These are phyloP conservation scores for Heterocephalus glaber DNA, from an alignment of 2,113 vertebrate species.

Conservation along the genomic window DNA sequence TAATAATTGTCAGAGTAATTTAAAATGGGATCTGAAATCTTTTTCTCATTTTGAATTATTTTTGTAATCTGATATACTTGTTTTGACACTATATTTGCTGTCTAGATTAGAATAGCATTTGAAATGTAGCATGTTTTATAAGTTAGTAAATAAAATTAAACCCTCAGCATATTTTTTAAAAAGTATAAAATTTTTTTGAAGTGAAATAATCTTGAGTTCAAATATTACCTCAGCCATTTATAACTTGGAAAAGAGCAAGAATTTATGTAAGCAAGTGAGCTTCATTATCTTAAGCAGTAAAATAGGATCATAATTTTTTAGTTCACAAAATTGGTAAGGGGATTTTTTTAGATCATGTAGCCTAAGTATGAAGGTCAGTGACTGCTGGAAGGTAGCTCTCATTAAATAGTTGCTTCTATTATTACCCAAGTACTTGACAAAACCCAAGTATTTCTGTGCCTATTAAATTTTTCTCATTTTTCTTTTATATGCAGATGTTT, in stretches of 20 bases:
- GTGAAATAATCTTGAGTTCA: neutral
- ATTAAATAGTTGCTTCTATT: neutral
- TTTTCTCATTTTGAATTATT: conserved; percentile 3
- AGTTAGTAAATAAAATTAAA: conserved; percentile 13
- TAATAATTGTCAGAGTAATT: neutral
- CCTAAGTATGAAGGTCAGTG: neutral
- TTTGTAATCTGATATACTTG: neutral
- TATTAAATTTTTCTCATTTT: conserved; percentile 33
- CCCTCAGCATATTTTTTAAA: neutral
- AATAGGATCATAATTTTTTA: conserved; percentile 24
- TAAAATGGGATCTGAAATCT: neutral
- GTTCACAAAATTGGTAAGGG: neutral
- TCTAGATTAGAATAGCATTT: conserved; percentile 12
- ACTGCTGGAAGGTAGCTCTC: neutral
- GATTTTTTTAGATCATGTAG: neutral
- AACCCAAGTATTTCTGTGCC: conserved; percentile 4
- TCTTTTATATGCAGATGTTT: conserved; percentile 31
- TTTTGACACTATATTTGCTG: neutral
- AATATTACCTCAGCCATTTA: neutral
- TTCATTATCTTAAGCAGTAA: neutral
- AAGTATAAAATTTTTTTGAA: neutral
- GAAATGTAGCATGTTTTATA: neutral
- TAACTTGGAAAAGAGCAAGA: conserved; percentile 29
- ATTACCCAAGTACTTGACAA: conserved; percentile 29
- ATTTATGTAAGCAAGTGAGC: neutral